Evolutionary conservation across 2,113 vertebrate species (phyloP), one percentile per base, ranked within the genome.

Genomic region (Mystacornis crossleyi): DNA sequence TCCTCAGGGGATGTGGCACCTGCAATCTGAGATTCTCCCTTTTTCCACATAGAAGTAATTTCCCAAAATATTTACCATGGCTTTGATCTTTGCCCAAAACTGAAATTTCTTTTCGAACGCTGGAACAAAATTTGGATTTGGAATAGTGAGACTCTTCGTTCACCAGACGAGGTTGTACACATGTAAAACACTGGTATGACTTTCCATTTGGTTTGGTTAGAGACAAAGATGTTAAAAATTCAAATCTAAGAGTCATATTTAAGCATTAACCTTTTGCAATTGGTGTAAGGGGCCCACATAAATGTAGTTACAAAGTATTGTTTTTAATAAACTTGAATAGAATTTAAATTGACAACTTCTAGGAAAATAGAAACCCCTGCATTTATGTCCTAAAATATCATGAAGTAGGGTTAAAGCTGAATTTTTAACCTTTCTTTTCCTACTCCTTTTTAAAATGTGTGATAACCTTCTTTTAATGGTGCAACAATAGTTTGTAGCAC

Each of bases 21-120:
- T 82, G 94, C 91, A 96, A 88, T 91, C 74, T 86, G 91, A 95
- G 91, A 89, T 93, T 55, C 57, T 81, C 61, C 57, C 47, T 91
- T 97, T 90, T 92, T 71, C 71, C n/a, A 8, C 36, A 53, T 69
- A 71, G 33, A 62, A 84, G 51, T 81, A 40, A 84, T 75, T 95
- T 95, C 89, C 73, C 58, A 53, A 96, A 95, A 70, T 95, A 95
- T 75, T 94, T 95, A 61, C 64, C n/a, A 4, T 48, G 69, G 80
- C 64, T 90, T 95, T 92, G 51, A 71, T 93, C 66, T 94, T 94
- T 93, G 65, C 81, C 65, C 28, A 48, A 94, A 95, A 91, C 21
- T 8, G 42, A 92, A 64, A 28, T 94, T 96, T 95, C 60, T 84
- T 67, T 74, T 75, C 70, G 85, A 15, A 65, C 65, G 14, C 53